Evolutionary conservation across 2,113 vertebrate species (phyloP).

Genomic region (Climacteris rufus): DNA sequence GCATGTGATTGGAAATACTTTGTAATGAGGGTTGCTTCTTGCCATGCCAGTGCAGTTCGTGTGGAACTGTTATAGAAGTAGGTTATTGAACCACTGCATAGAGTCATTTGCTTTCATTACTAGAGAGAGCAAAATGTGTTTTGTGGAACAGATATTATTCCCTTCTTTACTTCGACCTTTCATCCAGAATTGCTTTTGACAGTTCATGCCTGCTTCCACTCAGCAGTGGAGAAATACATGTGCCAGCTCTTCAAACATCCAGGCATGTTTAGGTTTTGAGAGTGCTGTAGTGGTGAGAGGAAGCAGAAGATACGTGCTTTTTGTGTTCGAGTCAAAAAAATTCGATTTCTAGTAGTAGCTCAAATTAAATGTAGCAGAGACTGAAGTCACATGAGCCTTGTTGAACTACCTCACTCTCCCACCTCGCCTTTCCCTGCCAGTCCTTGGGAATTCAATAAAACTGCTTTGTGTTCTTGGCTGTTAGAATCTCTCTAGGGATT

Average conservation of each 20-base stretch:
- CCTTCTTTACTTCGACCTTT: conserved; percentile 27
- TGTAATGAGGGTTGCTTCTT: not conserved
- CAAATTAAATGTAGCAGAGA: not conserved
- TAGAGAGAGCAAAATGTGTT: not conserved
- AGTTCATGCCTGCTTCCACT: conserved; percentile 34
- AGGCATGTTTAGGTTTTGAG: not conserved
- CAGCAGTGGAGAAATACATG: not conserved
- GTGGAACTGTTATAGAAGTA: not conserved
- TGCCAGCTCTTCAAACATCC: not conserved
- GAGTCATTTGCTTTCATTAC: not conserved
- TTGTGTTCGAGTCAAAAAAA: not conserved
- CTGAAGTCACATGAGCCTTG: not conserved
- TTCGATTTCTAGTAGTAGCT: not conserved
- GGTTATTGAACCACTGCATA: not conserved
- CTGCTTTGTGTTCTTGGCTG: not conserved
- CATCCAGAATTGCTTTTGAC: conserved; percentile 22
- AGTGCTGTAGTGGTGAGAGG: not conserved
- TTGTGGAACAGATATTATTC: not conserved
- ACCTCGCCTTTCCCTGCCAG: not conserved
- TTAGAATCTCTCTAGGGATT: not conserved
- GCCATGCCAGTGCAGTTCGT: not conserved
- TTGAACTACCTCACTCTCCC: not conserved
- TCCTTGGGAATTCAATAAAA: not conserved
- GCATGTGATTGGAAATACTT: conserved; percentile 34
- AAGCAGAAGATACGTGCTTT: not conserved